phyloP scores from a whole-genome alignment of 2,797 vertebrate species.

The Sebastolobus alascanus region DNA sequence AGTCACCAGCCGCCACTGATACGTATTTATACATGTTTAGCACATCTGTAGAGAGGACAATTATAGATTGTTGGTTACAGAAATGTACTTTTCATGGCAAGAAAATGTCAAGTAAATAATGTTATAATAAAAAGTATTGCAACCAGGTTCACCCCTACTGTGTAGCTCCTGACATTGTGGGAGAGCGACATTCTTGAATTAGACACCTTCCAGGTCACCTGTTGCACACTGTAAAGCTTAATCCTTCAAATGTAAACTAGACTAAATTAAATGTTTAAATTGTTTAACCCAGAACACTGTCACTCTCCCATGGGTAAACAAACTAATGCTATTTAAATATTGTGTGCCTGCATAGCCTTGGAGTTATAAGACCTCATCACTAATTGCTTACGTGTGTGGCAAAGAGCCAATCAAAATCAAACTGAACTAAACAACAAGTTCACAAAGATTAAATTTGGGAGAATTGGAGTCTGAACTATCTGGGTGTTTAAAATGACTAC shows the following conservation, averaged over 20 bases:
- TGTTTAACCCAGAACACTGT: neutral
- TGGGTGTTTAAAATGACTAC: constrained; percentile 9
- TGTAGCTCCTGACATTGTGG: neutral
- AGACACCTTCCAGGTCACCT: neutral
- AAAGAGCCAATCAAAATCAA: neutral
- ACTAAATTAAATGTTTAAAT: neutral
- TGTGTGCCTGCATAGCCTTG: neutral
- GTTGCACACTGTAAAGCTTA: neutral
- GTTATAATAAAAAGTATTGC: too few relatives aligned
- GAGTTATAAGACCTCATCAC: neutral
- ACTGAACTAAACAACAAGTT: constrained; percentile 8
- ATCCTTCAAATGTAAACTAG: neutral
- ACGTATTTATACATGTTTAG: too few relatives aligned
- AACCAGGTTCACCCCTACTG: neutral
- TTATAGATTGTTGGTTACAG: too few relatives aligned
- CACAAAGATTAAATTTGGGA: neutral
- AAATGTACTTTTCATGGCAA: too few relatives aligned
- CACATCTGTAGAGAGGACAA: too few relatives aligned
- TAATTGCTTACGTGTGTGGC: constrained; percentile 9
- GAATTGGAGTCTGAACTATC: neutral
- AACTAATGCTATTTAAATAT: constrained; percentile 20
- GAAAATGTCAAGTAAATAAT: too few relatives aligned
- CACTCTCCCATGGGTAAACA: neutral
- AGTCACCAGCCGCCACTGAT: too few relatives aligned
- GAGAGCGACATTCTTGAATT: neutral